Evolutionary conservation across 2,113 vertebrate species (phyloP).

Genomic region (Trematocara zebra): DNA sequence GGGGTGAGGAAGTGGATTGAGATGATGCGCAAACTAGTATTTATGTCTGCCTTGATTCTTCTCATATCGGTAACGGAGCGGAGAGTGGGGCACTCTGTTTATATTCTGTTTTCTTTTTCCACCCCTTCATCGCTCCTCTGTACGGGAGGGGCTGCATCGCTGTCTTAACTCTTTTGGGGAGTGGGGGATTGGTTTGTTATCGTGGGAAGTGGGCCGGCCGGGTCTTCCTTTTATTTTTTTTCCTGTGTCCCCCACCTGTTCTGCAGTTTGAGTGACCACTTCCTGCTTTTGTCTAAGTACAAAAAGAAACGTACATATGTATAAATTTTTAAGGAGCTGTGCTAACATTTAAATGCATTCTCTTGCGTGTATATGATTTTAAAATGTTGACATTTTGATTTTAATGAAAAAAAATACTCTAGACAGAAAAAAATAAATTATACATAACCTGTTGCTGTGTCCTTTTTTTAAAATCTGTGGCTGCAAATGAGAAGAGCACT

Average conservation of each 20-base stretch:
- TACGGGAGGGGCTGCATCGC: slow-evolving; percentile 19
- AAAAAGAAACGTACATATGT: slow-evolving; percentile 88
- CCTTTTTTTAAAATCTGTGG: not conserved
- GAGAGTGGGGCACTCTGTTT: slow-evolving; percentile 38
- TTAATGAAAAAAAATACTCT: slow-evolving; percentile 89
- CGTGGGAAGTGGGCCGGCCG: slow-evolving; percentile 23
- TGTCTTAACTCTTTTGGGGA: slow-evolving; percentile 57
- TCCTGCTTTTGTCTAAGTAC: slow-evolving; percentile 57
- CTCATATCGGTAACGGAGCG: slow-evolving; percentile 23
- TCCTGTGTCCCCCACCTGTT: slow-evolving; percentile 36
- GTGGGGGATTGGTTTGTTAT: slow-evolving; percentile 40
- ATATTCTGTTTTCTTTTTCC: not conserved
- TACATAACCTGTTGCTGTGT: slow-evolving; percentile 59
- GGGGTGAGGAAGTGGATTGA: slow-evolving; percentile 29
- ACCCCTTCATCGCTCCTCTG: not conserved
- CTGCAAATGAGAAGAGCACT: not conserved
- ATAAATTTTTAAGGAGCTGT: slow-evolving; percentile 91
- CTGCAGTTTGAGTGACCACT: slow-evolving; percentile 63
- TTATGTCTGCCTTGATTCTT: slow-evolving; percentile 38
- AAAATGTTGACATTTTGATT: slow-evolving; percentile 95
- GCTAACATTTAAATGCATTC: slow-evolving; percentile 87
- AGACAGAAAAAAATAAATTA: slow-evolving; percentile 81
- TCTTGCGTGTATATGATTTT: slow-evolving; percentile 92
- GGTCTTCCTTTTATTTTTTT: slow-evolving; percentile 12
- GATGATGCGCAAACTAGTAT: slow-evolving; percentile 38